Conservation (phyloP, 2,113 vertebrate genomes). For the Rhinopomastus cyanomelas region DNA sequence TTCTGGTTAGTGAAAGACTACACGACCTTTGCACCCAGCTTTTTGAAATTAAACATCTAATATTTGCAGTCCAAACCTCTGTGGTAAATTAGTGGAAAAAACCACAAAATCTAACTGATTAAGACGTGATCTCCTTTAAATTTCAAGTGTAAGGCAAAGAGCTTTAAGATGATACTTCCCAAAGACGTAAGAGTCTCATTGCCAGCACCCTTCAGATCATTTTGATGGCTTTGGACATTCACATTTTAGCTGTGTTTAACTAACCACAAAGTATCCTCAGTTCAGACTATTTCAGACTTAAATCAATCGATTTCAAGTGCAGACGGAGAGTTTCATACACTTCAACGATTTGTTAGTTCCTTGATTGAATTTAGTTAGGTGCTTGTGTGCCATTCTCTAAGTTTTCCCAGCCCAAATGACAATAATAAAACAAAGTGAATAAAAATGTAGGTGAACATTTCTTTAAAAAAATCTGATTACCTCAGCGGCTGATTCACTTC, state of each 20-base stretch:
- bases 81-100: neutral
- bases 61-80: neutral
- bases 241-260: neutral
- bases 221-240: neutral
- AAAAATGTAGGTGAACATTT: slow-evolving; percentile 70
- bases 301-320: neutral
- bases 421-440: slow-evolving; percentile 59
- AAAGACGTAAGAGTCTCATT: neutral
- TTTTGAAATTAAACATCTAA: neutral
- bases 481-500: slow-evolving; percentile 81
- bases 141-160: slow-evolving; percentile 57
- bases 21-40: neutral
- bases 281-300: neutral
- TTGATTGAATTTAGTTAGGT: neutral
- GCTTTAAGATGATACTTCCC: slow-evolving; percentile 15
- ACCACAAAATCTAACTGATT: neutral
- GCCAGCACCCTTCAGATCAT: neutral
- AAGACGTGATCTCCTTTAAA: neutral
- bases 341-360: neutral
- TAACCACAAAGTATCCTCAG: neutral
- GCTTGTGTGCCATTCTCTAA: neutral
- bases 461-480: slow-evolving; percentile 81
- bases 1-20: neutral
- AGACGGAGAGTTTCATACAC: neutral
- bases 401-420: slow-evolving; percentile 38